Percentiles rank a stretch among this genome's conserved stretches.
Evolutionary conservation across 2,113 vertebrate genomes (phyloP).

Genomic region (Colossoma macropomum): DNA sequence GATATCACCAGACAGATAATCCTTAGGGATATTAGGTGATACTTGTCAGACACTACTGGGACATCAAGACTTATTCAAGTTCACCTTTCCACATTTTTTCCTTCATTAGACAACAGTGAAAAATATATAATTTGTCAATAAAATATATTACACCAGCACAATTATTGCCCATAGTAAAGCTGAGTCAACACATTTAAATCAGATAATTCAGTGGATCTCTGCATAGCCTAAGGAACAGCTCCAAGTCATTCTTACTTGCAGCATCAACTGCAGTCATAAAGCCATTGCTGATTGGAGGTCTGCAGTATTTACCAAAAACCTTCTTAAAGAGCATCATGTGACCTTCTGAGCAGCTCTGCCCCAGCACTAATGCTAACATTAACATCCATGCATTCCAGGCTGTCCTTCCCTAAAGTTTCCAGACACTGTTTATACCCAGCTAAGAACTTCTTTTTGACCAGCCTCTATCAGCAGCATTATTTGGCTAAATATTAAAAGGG

Average conservation of each 20-base stretch:
- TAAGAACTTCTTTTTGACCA: slow-evolving; percentile 10
- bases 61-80: background rate
- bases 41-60: background rate
- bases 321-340: background rate
- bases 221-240: too few species aligned
- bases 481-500: too few species aligned
- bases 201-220: too few species aligned
- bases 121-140: too few species aligned
- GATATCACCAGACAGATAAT: slow-evolving; percentile 24
- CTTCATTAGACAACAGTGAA: too few species aligned
- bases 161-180: too few species aligned
- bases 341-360: slow-evolving; percentile 1
- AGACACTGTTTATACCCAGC: slow-evolving; percentile 12
- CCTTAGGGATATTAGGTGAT: background rate
- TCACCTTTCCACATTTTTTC: background rate
- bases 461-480: slow-evolving; percentile 9
- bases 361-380: slow-evolving; percentile 24
- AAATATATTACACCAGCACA: too few species aligned
- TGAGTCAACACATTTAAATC: too few species aligned
- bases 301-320: background rate
- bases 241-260: too few species aligned
- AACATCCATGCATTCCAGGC: slow-evolving; percentile 36
- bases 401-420: slow-evolving; percentile 34
- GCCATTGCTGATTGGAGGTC: too few species aligned
- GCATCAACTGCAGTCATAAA: too few species aligned